Evolutionary conservation across 2,113 vertebrate genomes (phyloP), one percentile per base, ranked within the genome.

Genomic region (Macrotus californicus): DNA sequence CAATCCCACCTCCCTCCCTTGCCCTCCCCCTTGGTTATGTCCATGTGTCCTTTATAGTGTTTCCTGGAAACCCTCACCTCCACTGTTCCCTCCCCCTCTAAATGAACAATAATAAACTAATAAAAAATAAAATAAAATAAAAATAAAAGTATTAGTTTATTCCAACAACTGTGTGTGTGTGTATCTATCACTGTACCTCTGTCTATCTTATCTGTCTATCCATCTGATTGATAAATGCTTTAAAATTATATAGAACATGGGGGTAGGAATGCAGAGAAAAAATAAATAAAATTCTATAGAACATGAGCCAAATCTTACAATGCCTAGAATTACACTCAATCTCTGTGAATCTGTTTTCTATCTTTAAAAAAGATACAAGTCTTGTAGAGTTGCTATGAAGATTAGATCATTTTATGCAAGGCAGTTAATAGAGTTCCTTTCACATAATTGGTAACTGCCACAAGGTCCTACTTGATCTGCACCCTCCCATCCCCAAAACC

Each of bases 141-240:
- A n/a, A n/a, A n/a, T n/a, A n/a, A n/a, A 86, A 94, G 75, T 70
- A 73, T 6, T n/a, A 61, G 36, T 36, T 94, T 91, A 82, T 88
- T 95, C 84, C 50, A 85, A 11, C 24, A 86, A 34, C 26, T 31
- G 2, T 86, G 21, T 54, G 6, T 79, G 41, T 34, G 12, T 73
- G 1, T 43, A 5, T 82, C 18, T 82, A 16, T 72, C 22, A 76
- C 24, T 54, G 6, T 81, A 75, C 18, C 0, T 87, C 3, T 43
- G 24, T 66, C 29, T 87, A 14, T 80, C n/a, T n/a, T n/a, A n/a
- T n/a, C n/a, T n/a, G n/a, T 59, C 56, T 59, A 59, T 54, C 29
- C 64, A 52, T 61, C 50, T 67, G 10, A 69, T 61, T 87, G 36
- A 73, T 83, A 95, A 77, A 70, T 77, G 12, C 54, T 95, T 87